Base-by-base conservation (phyloP, 2,888 invertebrate species). In the Drosophila eohydei region DNA sequence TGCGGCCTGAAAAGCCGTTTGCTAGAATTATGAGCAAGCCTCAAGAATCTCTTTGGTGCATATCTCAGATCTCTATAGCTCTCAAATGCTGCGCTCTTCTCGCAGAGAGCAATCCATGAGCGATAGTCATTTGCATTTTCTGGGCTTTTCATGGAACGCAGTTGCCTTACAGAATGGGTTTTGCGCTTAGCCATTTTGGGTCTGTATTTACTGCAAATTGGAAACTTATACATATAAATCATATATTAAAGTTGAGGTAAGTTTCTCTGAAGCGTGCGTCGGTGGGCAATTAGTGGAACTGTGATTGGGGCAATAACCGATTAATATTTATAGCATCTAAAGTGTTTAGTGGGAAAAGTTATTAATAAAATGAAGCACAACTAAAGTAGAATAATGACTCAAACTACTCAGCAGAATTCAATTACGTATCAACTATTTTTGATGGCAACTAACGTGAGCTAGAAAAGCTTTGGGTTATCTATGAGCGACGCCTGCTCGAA, bases 141-240 rank as follows among this genome's bases (percentile, higher is more conserved):
- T 54, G 66, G 84, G 68, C 41, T 63, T 67, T 74, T 64, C 43
- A 38, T 54, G 6, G 2, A 32, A 51, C 50, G 65, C 58, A 62
- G 66, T 72, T 71, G 41, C 71, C 55, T 34, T 51, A 8, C 21
- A 38, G 14, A 51, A 52, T 57, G 50, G 38, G 21, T 44, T 57
- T 34, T 38, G 4, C 32, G 46, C 21, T 8, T n/a, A 26, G 11
- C 8, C 26, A 36, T 21, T 32, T 56, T 38, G 2, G 9, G 7
- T 32, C 21, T 26, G 0, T 30, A 38, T n/a, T 30, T 38, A 30
- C 38, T 11, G 21, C n/a, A 50, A 30, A 14, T 14, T 28, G 48
- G 55, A 46, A 60, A 66, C 4, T 26, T 40, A 40, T 40, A n/a
- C 26, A 26, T 34, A 14, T 14, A n/a, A 14, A 3, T 43, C 9